Percentiles rank a stretch among this genome's conserved stretches.
These are phyloP conservation scores for Columba guinea DNA, from an alignment of 2,797 vertebrate species.

Conservation along the genomic window DNA sequence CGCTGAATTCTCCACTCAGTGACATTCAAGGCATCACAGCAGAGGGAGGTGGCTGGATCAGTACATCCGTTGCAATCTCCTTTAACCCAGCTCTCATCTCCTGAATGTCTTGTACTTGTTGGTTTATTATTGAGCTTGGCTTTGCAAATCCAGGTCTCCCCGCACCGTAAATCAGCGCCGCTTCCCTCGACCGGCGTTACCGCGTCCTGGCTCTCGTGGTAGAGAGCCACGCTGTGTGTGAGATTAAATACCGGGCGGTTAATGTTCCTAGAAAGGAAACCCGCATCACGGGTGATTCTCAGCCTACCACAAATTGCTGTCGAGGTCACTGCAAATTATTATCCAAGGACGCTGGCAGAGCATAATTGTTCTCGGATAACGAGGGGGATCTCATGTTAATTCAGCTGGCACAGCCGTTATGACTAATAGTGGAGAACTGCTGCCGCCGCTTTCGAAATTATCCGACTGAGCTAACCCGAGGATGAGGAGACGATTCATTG, in stretches of 20 bases:
- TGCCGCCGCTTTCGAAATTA: background rate
- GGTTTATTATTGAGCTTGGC: background rate
- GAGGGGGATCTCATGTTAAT: background rate
- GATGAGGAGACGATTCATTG: constrained; percentile 3
- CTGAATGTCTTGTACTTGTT: fast-evolving
- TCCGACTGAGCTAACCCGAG: background rate
- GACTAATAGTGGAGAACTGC: background rate
- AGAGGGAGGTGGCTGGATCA: background rate
- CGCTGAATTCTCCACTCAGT: fast-evolving
- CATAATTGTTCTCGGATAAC: background rate
- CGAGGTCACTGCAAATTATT: background rate
- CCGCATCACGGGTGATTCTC: fast-evolving
- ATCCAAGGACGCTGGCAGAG: background rate
- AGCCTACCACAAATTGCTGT: background rate
- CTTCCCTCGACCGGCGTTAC: fast-evolving
- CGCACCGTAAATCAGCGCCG: fast-evolving
- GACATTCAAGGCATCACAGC: background rate
- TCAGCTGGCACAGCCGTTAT: background rate
- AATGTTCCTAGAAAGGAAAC: background rate
- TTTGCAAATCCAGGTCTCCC: background rate
- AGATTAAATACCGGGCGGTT: background rate
- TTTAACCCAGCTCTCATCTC: background rate
- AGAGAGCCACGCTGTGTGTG: background rate
- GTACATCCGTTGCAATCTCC: background rate
- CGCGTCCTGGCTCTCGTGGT: background rate